phyloP scores from a whole-genome alignment of 2,113 vertebrate genomes.

The Toxotes jaculatrix region DNA sequence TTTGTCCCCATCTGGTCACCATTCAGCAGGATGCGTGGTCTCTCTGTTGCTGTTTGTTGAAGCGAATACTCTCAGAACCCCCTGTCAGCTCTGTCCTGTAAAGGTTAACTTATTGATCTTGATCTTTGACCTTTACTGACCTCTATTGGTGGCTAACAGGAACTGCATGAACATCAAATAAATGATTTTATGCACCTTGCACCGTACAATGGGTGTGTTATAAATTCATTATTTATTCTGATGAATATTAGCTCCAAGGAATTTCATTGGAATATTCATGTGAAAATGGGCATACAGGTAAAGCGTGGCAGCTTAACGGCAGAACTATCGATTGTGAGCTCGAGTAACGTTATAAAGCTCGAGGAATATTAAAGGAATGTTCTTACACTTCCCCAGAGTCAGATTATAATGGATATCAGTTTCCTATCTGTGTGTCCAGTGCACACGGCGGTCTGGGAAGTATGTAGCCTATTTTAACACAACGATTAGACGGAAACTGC shows the following conservation, averaged over 20 bases:
- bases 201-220: background rate
- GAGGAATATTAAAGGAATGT: too few species aligned
- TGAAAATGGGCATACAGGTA: background rate
- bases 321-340: background rate
- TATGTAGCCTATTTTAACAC: background rate
- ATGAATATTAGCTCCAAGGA: background rate
- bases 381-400: background rate
- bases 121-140: constrained; percentile 53
- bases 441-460: background rate
- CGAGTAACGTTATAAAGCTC: background rate
- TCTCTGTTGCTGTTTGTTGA: constrained; percentile 72
- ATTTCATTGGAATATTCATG: background rate
- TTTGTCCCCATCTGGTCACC: constrained; percentile 80
- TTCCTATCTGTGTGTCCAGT: background rate
- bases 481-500: background rate
- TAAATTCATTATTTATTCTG: background rate
- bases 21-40: constrained; percentile 61
- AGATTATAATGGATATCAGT: background rate
- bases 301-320: background rate
- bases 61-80: constrained; percentile 66
- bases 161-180: constrained; percentile 3
- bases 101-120: constrained; percentile 47
- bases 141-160: constrained; percentile 28
- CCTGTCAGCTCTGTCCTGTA: constrained; percentile 40
- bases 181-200: background rate